Evolutionary conservation across 2,888 invertebrate genomes (phyloP), one percentile per base, ranked within the genome.

Genomic region (Tenthredo scrophulariae): DNA sequence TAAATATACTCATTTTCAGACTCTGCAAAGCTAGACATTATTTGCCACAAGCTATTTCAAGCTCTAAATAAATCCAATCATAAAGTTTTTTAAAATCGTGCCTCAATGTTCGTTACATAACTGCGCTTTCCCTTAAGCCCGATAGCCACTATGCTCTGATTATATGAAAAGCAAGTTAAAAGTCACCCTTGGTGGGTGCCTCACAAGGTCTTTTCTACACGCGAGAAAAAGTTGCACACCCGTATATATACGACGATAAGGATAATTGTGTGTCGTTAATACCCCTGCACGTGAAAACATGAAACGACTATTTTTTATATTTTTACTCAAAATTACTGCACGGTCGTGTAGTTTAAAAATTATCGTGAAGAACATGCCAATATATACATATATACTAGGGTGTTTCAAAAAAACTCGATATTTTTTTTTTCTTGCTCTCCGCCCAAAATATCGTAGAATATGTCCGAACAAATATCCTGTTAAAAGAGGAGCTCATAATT

Each of bases 181-280:
- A 72, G 37, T 37, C 22, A 33, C 37, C 43, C 72, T 72, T 72
- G 72, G 33, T 40, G 18, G 15, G 37, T 7, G n/a, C 13, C 4
- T n/a, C 18, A n/a, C 72, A 37, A 40, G 72, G 72, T 72, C n/a
- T 22, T 40, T 72, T 40, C n/a, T 40, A 33, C 72, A 72, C 72
- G 72, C 72, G 72, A 72, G 37, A 43, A 72, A 37, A 37, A 15
- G 37, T 72, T n/a, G 22, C 72, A 33, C 72, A 33, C 72, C 43
- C 33, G 22, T 37, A 72, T 33, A 43, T 22, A 43, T 43, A 72
- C 37, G 4, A 40, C n/a, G 72, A 72, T 72, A 33, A 72, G 40
- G 40, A 18, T 37, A 72, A 72, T 72, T 22, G 22, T 22, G 33
- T 18, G 72, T 72, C 40, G 43, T 22, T 33, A 72, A n/a, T 54